These are phyloP conservation scores for Dione juno DNA, from an alignment of 2,888 invertebrate species.

Conservation along the genomic window DNA sequence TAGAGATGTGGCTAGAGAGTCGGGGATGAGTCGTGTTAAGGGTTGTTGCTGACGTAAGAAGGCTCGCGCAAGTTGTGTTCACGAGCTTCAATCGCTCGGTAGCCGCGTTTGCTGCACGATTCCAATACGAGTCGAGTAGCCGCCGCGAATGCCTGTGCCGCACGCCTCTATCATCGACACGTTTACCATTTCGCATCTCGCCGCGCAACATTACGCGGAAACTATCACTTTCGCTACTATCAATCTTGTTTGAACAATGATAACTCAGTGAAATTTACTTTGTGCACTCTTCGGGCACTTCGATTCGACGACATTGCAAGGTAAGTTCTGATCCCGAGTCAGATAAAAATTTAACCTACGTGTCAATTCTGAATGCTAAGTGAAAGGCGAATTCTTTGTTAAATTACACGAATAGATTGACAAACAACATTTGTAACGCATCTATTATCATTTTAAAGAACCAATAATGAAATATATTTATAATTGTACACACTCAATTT, in stretches of 20 bases:
- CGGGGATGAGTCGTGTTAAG: constrained; percentile 31
- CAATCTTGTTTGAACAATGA: constrained; percentile 61
- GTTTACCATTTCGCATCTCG: constrained; percentile 57
- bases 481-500: background rate
- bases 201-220: constrained; percentile 56
- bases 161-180: constrained; percentile 55
- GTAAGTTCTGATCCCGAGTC: constrained; percentile 63
- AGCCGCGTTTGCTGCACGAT: constrained; percentile 28
- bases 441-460: constrained; percentile 38
- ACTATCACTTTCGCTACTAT: constrained; percentile 70
- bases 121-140: constrained; percentile 56
- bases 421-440: constrained; percentile 57
- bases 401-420: constrained; percentile 64
- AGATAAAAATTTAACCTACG: constrained; percentile 73
- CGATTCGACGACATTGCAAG: constrained; percentile 59
- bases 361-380: constrained; percentile 78
- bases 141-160: constrained; percentile 67
- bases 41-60: constrained; percentile 41
- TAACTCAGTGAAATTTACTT: constrained; percentile 65
- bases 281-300: constrained; percentile 58
- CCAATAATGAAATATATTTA: background rate
- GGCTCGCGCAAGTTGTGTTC: constrained; percentile 37
- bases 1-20: constrained; percentile 19
- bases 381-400: constrained; percentile 81
- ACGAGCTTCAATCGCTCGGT: constrained; percentile 37